phyloP scores from a whole-genome alignment of 23 tunicate species.

The Corella eumyota region DNA sequence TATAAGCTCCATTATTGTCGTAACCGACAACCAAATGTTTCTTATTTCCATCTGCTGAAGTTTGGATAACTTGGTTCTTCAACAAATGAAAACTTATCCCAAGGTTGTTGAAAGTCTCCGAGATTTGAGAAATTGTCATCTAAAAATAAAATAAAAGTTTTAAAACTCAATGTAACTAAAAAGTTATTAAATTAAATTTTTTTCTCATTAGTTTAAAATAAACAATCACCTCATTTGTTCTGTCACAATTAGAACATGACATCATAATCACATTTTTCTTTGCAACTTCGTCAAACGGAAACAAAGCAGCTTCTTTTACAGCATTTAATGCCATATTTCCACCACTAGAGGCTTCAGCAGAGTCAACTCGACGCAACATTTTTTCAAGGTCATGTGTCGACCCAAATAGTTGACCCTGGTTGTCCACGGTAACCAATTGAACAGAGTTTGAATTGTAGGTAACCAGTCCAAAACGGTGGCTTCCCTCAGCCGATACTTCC shows the following conservation, averaged over 20 bases:
- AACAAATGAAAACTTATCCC: slow-evolving; percentile 1
- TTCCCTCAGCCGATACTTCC: neutral
- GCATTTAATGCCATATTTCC: neutral
- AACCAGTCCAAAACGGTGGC: slow-evolving; percentile 2
- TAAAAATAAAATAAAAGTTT: neutral
- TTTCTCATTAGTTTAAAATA: neutral
- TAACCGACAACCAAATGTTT: slow-evolving; percentile 5
- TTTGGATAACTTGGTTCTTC: neutral
- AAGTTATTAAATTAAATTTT: neutral
- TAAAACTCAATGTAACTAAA: no score
- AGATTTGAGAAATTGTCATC: neutral
- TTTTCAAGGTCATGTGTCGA: slow-evolving; percentile 2
- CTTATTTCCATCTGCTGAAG: neutral
- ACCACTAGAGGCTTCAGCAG: neutral
- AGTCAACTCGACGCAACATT: neutral
- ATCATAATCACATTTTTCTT: neutral
- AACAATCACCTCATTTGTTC: neutral
- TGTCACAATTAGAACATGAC: slow-evolving; percentile 1
- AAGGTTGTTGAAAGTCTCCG: neutral
- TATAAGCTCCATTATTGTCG: slow-evolving; percentile 3
- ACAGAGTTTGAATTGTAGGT: neutral
- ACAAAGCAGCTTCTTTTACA: slow-evolving; percentile 3
- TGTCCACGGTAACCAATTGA: neutral
- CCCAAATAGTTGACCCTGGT: neutral
- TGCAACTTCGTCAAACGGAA: neutral